Evolutionary conservation across 2,888 invertebrate genomes (phyloP), one percentile per base, ranked within the genome.

Genomic region (Petrolisthes cinctipes): DNA sequence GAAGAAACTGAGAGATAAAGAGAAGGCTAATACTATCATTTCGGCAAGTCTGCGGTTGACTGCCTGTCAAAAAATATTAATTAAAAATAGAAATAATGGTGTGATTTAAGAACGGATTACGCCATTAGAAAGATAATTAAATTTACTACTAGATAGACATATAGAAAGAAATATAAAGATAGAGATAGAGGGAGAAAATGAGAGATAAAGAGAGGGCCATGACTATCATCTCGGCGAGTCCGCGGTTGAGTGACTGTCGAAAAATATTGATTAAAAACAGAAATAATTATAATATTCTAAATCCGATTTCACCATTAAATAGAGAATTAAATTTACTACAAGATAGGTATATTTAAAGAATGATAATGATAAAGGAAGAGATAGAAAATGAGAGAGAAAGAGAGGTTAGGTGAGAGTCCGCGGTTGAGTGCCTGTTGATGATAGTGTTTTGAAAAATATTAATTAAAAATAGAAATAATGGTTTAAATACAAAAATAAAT

Each of bases 21-120:
- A 66, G 0, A 99, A 99, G 6, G 99, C 97, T 97, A 99, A 97
- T 4, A 99, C 97, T 91, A 99, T 97, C 92, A 99, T 98, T 93
- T 99, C 99, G 0, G 99, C 95, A 85, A 98, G 95, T 83, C 99
- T 99, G 91, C 99, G 95, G 93, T 99, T 99, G 87, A 99, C 93
- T 0, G 99, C 88, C 91, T 90, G 86, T n/a, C n/a, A n/a, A n/a
- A 66, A 66, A 66, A 11, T 66, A 11, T 66, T 7, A 11, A 11
- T 66, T 66, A 7, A 11, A 14, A 66, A 66, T 11, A 66, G 14
- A 11, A 66, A 11, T 66, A 11, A 14, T 7, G 14, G 14, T 11
- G 14, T 14, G 7, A 66, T 11, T 14, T 11, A 11, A 11, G n/a
- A n/a, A n/a, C n/a, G n/a, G n/a, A n/a, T n/a, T n/a, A n/a, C n/a